phyloP scores from a whole-genome alignment of 2,113 vertebrate species.

The Emydura subglobosa region DNA sequence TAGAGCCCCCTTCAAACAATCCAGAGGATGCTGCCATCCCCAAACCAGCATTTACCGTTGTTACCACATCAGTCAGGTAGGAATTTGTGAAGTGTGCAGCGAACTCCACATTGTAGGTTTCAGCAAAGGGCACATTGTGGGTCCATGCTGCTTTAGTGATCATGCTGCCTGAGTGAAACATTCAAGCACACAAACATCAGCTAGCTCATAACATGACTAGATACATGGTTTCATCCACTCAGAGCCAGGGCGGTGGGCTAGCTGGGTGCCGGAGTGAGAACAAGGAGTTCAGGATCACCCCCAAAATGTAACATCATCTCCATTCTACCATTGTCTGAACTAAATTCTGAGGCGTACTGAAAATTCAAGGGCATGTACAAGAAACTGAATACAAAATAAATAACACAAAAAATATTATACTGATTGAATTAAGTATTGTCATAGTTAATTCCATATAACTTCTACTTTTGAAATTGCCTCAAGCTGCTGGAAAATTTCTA shows the following conservation, averaged over 20 bases:
- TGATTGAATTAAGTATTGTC: conserved; percentile 20
- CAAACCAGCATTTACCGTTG: not conserved
- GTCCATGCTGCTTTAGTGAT: not conserved
- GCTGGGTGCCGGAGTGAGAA: not conserved
- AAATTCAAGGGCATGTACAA: conserved; percentile 5
- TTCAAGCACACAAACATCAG: not conserved
- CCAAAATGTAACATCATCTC: not conserved
- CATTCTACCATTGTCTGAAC: not conserved
- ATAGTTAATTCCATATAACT: conserved; percentile 11
- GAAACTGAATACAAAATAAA: not conserved
- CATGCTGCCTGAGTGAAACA: not conserved
- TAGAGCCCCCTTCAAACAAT: not conserved
- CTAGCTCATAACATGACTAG: not conserved
- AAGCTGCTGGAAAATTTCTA: conserved; percentile 28
- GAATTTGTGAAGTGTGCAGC: not conserved
- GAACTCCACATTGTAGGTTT: not conserved
- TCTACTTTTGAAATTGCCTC: conserved; percentile 23
- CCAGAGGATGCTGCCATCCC: not conserved
- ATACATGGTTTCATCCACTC: not conserved
- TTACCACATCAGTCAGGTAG: not conserved
- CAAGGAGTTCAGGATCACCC: not conserved
- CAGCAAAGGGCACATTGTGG: fast-evolving
- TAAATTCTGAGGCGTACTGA: not conserved
- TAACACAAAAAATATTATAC: not conserved
- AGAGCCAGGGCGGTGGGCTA: not conserved